These are phyloP conservation scores for Suillia variegata DNA, from an alignment of 2,888 invertebrate genomes.

Conservation along the genomic window DNA sequence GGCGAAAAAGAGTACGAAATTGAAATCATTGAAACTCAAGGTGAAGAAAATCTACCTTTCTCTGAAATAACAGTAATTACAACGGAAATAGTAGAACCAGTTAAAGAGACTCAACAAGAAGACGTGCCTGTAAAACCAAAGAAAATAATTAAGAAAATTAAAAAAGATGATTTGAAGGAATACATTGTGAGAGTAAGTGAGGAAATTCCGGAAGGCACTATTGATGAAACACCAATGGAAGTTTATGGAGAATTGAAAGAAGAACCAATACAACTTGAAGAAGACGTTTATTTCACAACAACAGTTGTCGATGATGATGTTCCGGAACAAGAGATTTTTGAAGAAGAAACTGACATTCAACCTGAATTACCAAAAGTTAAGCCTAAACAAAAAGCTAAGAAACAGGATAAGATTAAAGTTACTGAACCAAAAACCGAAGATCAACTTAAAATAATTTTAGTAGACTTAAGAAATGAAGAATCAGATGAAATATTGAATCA, in stretches of 20 bases:
- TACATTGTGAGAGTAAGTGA: conserved; percentile 51
- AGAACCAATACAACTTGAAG: conserved; percentile 22
- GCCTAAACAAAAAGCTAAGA: conserved; percentile 32
- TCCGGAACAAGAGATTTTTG: conserved; percentile 31
- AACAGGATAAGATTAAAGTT: conserved; percentile 58
- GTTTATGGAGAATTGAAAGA: conserved; percentile 26
- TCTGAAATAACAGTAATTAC: conserved; percentile 57
- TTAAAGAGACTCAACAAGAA: conserved; percentile 31
- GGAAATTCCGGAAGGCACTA: conserved; percentile 41
- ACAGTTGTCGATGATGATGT: conserved; percentile 50
- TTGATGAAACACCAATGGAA: conserved; percentile 25
- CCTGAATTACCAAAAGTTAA: conserved; percentile 29
- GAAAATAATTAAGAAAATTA: conserved; percentile 40
- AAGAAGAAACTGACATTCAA: conserved; percentile 18
- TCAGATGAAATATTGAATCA: conserved; percentile 26
- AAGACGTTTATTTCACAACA: conserved; percentile 34
- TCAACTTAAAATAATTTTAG: conserved; percentile 49
- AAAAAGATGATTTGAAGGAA: conserved; percentile 45
- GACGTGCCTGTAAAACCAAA: conserved; percentile 32
- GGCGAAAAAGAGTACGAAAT: conserved; percentile 62
- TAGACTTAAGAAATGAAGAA: conserved; percentile 24
- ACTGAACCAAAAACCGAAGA: conserved; percentile 47
- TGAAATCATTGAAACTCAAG: conserved; percentile 60
- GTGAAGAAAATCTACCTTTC: conserved; percentile 56
- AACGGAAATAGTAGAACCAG: conserved; percentile 46